phyloP scores from a whole-genome alignment of 92 coral and sea anemone genomes.

The Meandrina meandrites region DNA sequence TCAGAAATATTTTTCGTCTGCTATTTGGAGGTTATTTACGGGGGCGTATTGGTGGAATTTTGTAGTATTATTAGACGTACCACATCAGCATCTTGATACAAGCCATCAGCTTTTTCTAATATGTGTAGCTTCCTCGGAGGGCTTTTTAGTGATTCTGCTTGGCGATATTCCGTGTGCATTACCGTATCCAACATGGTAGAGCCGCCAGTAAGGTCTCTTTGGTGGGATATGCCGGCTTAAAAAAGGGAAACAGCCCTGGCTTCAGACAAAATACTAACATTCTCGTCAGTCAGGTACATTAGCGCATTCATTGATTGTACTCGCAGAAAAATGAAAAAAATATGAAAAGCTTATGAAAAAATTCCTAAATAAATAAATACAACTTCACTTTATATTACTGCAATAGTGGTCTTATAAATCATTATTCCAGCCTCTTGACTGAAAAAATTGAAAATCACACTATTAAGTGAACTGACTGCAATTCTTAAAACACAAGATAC shows the following conservation, averaged over 20 bases:
- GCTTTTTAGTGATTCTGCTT: not conserved
- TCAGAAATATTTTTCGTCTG: too few species aligned
- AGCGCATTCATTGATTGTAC: not conserved
- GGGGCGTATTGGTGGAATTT: too few species aligned
- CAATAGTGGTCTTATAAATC: too few species aligned
- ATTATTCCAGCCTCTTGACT: not conserved
- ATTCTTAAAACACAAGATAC: too few species aligned
- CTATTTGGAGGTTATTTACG: too few species aligned
- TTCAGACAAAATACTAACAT: not conserved
- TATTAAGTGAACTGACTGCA: too few species aligned
- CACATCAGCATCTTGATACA: conserved; percentile 4
- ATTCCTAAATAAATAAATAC: too few species aligned
- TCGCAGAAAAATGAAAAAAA: not conserved
- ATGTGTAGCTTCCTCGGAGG: conserved; percentile 12
- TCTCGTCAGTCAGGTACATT: not conserved
- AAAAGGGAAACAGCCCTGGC: not conserved
- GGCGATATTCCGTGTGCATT: not conserved
- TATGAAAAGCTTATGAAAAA: not conserved
- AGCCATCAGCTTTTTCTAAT: conserved; percentile 3
- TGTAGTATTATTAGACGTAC: not conserved
- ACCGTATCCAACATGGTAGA: conserved; percentile 13
- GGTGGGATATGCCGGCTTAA: not conserved
- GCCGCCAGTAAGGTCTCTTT: not conserved
- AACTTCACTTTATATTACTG: too few species aligned
- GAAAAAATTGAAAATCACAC: too few species aligned